A percentile compares a stretch with the other conserved stretches of the same genome.
Conservation (phyloP, 1,140 invertebrate species). For the Calycopis cecrops region DNA sequence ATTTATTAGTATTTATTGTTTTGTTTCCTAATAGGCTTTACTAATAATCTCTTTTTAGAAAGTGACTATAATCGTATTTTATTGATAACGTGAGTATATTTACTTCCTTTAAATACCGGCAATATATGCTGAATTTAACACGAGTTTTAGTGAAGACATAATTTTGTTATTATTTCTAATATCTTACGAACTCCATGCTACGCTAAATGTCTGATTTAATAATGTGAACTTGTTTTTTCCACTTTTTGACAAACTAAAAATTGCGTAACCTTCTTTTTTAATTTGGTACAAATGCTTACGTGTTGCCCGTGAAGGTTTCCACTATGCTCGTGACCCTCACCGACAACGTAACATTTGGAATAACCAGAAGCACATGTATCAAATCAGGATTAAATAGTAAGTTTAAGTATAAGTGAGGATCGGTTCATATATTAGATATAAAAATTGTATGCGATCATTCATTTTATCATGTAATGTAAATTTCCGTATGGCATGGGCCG, state of each 20-base stretch:
- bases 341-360: slow-evolving; percentile 43
- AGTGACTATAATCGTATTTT: slow-evolving; percentile 19
- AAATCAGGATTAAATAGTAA: background rate
- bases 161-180: background rate
- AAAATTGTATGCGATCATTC: background rate
- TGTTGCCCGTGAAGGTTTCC: slow-evolving; percentile 69
- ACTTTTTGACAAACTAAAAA: slow-evolving; percentile 46
- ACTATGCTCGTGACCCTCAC: slow-evolving; percentile 65
- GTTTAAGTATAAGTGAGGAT: background rate
- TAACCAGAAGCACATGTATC: slow-evolving; percentile 48
- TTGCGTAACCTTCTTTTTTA: slow-evolving; percentile 71
- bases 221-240: slow-evolving; percentile 12
- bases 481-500: slow-evolving; percentile 28
- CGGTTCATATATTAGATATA: background rate
- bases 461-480: background rate
- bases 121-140: slow-evolving; percentile 48
- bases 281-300: slow-evolving; percentile 67
- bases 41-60: slow-evolving; percentile 31
- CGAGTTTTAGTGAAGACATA: slow-evolving; percentile 21
- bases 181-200: background rate
- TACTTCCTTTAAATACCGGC: slow-evolving; percentile 38
- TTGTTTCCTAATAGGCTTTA: slow-evolving; percentile 37
- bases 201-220: background rate
- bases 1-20: slow-evolving; percentile 59
- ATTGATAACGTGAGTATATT: slow-evolving; percentile 14